Base-by-base conservation (phyloP, 2,888 invertebrate genomes). In the Drosophila neonasuta region DNA sequence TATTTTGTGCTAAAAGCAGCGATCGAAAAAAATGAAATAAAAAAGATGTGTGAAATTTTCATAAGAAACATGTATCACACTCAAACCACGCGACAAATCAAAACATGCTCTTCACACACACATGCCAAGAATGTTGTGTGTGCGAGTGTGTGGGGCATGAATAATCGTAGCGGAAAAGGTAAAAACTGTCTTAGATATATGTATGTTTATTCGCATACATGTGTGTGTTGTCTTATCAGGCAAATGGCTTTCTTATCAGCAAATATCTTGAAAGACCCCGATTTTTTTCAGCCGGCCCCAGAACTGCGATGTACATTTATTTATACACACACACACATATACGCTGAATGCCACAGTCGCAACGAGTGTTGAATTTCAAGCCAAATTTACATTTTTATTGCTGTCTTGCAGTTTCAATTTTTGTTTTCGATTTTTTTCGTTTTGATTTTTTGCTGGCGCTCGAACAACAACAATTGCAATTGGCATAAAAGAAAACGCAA, bases 231-330 rank as follows among this genome's bases (percentile, higher is more conserved):
- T 52, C 64, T 64, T 64, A 80, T 80, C 80, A 74, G 69, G 51
- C 68, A 71, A 73, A 66, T 70, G 54, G 45, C 32, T 54, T 57
- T 70, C 70, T 76, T 80, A 80, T 80, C 79, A 76, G 82, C 52
- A 48, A 48, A 80, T 80, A 72, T 86, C 80, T 86, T 78, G 61
- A 55, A 83, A 77, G 58, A 74, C 55, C 66, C 61, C 64, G 44
- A 67, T 75, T 75, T 66, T 36, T 75, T 66, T 32, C 30, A 66
- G 24, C 55, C 36, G 34, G 46, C 41, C n/a, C 15, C 32, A 9
- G 55, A 66, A 51, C 45, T 58, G 45, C 70, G 46, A 39, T 45
- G 17, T 42, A 44, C 34, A 52, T 45, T 45, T 45, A 52, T 50
- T 39, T 45, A 54, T 17, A 32, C 36, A 39, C 41, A 39, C 32